Percentiles rank a stretch among this genome's conserved stretches.
These are phyloP conservation scores for Odontocerum albicorne DNA, from an alignment of 2,888 invertebrate genomes.

Conservation along the genomic window DNA sequence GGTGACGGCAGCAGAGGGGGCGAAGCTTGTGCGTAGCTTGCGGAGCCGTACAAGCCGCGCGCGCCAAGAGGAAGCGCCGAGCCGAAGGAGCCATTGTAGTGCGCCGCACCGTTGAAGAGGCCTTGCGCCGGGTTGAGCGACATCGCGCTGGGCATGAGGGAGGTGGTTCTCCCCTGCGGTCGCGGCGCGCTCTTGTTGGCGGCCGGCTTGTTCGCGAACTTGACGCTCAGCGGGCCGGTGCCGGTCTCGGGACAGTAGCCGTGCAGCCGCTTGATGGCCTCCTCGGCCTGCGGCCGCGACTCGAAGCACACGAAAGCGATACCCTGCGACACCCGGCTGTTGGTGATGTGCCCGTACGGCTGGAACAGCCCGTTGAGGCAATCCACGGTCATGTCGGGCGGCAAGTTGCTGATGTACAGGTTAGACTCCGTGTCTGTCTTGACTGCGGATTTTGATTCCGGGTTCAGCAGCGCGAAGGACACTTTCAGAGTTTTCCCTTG, in stretches of 20 bases:
- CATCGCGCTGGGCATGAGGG: conserved; percentile 42
- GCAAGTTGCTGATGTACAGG: conserved; percentile 57
- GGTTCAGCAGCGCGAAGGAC: conserved; percentile 57
- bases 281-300: conserved; percentile 52
- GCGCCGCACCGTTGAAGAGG: conserved; percentile 49
- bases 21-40: conserved; percentile 52
- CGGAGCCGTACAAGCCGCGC: conserved; percentile 46
- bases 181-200: conserved; percentile 51
- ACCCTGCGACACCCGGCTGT: conserved; percentile 56
- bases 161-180: conserved; percentile 45
- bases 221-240: conserved; percentile 53
- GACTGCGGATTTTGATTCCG: conserved; percentile 56
- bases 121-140: conserved; percentile 42
- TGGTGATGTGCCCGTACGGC: conserved; percentile 53
- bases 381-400: conserved; percentile 57
- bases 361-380: conserved; percentile 52
- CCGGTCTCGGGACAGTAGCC: conserved; percentile 52
- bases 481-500: conserved; percentile 58
- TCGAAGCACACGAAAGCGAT: conserved; percentile 58
- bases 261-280: conserved; percentile 53
- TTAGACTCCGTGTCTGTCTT: conserved; percentile 57
- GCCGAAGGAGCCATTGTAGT: conserved; percentile 50
- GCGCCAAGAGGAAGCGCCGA: conserved; percentile 51
- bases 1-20: conserved; percentile 55
- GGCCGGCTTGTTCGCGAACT: conserved; percentile 57